Evolutionary conservation across 2,888 invertebrate genomes (phyloP).

Genomic region (Oligia fasciuncula): DNA sequence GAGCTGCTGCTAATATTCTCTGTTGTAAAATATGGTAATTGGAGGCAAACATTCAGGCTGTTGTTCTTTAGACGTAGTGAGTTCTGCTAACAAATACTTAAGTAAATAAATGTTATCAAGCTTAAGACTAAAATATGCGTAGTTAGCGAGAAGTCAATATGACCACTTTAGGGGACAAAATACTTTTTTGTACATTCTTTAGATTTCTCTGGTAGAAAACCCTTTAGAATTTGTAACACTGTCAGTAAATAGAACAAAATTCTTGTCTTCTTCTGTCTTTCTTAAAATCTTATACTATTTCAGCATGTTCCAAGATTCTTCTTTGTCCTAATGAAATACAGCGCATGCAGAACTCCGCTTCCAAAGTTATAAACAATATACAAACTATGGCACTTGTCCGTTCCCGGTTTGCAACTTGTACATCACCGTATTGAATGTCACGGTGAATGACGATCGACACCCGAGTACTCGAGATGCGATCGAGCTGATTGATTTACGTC

Average conservation of each 20-base stretch:
- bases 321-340: not conserved
- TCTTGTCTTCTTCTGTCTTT: not conserved
- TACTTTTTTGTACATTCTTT: too few relatives aligned
- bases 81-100: too few relatives aligned
- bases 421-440: constrained; percentile 12
- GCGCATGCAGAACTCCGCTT: not conserved
- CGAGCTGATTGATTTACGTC: constrained; percentile 30
- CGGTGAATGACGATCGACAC: constrained; percentile 8
- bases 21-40: constrained; percentile 44
- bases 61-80: constrained; percentile 1
- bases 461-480: not conserved
- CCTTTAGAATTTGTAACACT: not conserved
- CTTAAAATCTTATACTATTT: not conserved
- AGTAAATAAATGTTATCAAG: too few relatives aligned
- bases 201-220: not conserved
- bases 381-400: not conserved
- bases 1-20: constrained; percentile 3
- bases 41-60: constrained; percentile 4
- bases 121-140: too few relatives aligned
- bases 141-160: too few relatives aligned
- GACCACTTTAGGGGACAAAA: too few relatives aligned
- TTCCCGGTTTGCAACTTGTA: not conserved
- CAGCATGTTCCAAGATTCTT: not conserved
- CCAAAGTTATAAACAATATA: not conserved
- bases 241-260: not conserved